phyloP scores from a whole-genome alignment of 1,140 invertebrate genomes.

The Diplogasteroides magnus region DNA sequence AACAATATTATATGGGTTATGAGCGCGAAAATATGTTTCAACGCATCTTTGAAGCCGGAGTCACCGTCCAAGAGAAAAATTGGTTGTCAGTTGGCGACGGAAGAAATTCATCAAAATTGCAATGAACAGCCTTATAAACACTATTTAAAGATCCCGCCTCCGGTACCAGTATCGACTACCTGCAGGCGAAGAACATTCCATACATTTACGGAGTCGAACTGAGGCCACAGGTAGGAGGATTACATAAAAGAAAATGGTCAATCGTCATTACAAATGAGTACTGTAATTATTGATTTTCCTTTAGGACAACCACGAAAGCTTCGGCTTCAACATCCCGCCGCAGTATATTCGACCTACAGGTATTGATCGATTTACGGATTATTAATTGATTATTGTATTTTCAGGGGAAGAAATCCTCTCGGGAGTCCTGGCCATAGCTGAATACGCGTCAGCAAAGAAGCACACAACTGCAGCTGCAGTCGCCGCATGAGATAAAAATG shows the following conservation, averaged over 20 bases:
- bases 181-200: slow-evolving; percentile 46
- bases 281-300: too few species aligned
- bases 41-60: background rate
- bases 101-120: background rate
- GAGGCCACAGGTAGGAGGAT: slow-evolving; percentile 44
- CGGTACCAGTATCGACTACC: slow-evolving; percentile 49
- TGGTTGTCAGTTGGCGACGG: background rate
- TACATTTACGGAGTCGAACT: slow-evolving; percentile 53
- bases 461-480: too few species aligned
- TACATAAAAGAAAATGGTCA: too few species aligned
- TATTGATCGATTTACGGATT: slow-evolving; percentile 17
- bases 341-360: slow-evolving; percentile 34
- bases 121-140: background rate
- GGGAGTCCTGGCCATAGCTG: slow-evolving; percentile 25
- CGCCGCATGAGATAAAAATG: too few species aligned
- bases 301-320: too few species aligned
- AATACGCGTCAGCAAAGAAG: slow-evolving; percentile 15
- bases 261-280: too few species aligned
- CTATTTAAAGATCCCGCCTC: slow-evolving; percentile 43
- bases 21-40: background rate
- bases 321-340: slow-evolving; percentile 39
- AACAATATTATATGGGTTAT: background rate
- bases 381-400: slow-evolving; percentile 2
- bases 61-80: background rate
- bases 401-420: slow-evolving; percentile 37